Evolutionary conservation across 30 jellyfish, hydroid and myxozoan species (phyloP), one percentile per base, ranked within the genome.

Genomic region (Chrysaora quinquecirrha): DNA sequence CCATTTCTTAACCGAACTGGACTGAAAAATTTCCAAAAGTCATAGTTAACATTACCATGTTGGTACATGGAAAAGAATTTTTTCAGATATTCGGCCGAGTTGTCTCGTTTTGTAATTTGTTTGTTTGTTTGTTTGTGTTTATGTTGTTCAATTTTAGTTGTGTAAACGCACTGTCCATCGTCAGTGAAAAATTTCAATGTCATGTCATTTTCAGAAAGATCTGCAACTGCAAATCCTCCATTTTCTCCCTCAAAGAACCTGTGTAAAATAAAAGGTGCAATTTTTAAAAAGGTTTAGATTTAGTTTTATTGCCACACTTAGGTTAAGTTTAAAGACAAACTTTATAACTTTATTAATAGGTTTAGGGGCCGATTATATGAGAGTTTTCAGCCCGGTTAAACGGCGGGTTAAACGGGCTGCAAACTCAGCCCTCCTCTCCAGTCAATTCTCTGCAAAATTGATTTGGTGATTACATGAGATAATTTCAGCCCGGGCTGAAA

Each of bases 231-330:
- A 68, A 85, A 85, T 73, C 96, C 96, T 24, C 96, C 96, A 38
- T 76, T 68, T 76, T 52, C 29, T 56, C 96, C 96, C 54, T 76
- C 79, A 82, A 85, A 85, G 86, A 85, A 85, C 86, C 96, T 85
- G 86, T 76, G 32, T 48, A 29, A 19, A n/a, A n/a, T 61, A 64
- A 61, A 22, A 12, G 21, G 25, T n/a, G 14, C 49, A 72, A 28
- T 16, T 24, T 24, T 46, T 24, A n/a, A n/a, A n/a, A n/a, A n/a
- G n/a, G n/a, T n/a, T n/a, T n/a, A n/a, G n/a, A n/a, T n/a, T n/a
- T n/a, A n/a, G n/a, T n/a, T n/a, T n/a, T n/a, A n/a, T 12, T 11
- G 62, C 62, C n/a, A 48, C n/a, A 48, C n/a, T 48, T 48, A n/a
- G 62, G n/a, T 11, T n/a, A 48, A n/a, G n/a, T 48, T 12, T 12